Evolutionary conservation across 2,888 invertebrate genomes (phyloP), one percentile per base, ranked within the genome.

Genomic region (Schizotus pectinicornis): DNA sequence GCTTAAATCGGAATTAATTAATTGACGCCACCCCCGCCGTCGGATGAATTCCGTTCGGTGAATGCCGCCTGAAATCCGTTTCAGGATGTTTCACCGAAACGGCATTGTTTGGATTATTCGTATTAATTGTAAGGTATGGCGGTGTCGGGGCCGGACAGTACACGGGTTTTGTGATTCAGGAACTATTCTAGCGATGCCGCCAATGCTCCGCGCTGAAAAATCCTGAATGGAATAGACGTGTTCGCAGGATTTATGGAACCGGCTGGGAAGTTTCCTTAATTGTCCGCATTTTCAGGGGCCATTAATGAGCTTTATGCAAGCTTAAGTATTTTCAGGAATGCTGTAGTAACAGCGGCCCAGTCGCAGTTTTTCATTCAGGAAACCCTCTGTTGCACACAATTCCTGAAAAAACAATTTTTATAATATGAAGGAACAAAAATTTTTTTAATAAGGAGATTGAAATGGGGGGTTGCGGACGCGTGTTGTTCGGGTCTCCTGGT

Each of bases 91-190:
- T 42, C 33, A 54, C 47, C 54, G 47, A 54, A 53, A 46, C 53
- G 33, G 47, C 46, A 54, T 54, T 54, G 54, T 47, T 54, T 54
- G 45, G 47, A 54, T 54, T 47, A 54, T 54, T 54, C 47, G 54
- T 54, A 54, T 47, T 54, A 54, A 54, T 54, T 47, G 46, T 46
- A 22, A 54, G 47, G 30, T 54, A 54, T 53, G 47, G 54, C 34
- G 32, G 54, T 47, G 54, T 54, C 47, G 47, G 47, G 9, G 7
- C 8, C 35, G 54, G 47, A 33, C 41, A 54, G 39, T 47, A 54
- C 54, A 54, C 47, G 47, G 31, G 54, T 54, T 54, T 54, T 54
- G 47, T 54, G 47, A 13, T 47, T 54, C 47, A 11, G 37, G 47
- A 54, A 54, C 47, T 38, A 54, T 54, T 54, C 42, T 41, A 54